phyloP scores from a whole-genome alignment of 2,888 invertebrate genomes.

The Pimpla rufipes region DNA sequence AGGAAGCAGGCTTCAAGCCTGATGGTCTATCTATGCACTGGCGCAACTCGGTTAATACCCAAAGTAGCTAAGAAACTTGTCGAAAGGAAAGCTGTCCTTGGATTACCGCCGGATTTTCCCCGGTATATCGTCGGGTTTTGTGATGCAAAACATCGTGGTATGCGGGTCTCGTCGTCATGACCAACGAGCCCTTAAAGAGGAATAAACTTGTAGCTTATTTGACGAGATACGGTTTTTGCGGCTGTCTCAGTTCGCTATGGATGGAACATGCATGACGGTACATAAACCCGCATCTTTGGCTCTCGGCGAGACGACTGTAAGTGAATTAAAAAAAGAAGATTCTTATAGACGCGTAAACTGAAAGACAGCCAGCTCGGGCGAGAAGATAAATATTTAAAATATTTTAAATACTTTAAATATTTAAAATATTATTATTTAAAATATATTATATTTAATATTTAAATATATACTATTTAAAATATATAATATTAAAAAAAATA shows the following conservation, averaged over 20 bases:
- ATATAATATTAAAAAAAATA: too few relatives aligned
- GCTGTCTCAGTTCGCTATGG: background rate
- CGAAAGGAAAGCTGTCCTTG: slow-evolving; percentile 40
- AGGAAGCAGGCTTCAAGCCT: slow-evolving; percentile 25
- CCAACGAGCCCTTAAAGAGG: slow-evolving; percentile 24
- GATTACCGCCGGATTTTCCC: slow-evolving; percentile 44
- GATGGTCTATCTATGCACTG: slow-evolving; percentile 20
- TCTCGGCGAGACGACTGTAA: slow-evolving; percentile 22
- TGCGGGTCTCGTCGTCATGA: slow-evolving; percentile 8
- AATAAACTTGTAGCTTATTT: slow-evolving; percentile 32
- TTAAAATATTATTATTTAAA: too few relatives aligned
- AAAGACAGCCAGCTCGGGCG: slow-evolving; percentile 41
- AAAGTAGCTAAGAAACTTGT: slow-evolving; percentile 39
- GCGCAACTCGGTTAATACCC: slow-evolving; percentile 25
- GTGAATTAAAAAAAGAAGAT: slow-evolving; percentile 44
- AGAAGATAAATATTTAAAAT: too few relatives aligned
- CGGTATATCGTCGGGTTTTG: slow-evolving; percentile 55
- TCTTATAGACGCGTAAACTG: slow-evolving; percentile 43
- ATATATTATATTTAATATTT: too few relatives aligned
- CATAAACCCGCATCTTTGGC: background rate
- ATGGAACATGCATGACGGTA: background rate
- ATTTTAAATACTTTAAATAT: too few relatives aligned
- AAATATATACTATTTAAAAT: too few relatives aligned
- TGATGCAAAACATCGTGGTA: slow-evolving; percentile 55
- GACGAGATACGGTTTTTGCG: slow-evolving; percentile 8